A percentile compares a stretch with the other conserved stretches of the same genome.
Evolutionary conservation across 2,113 vertebrate species (phyloP).

Genomic region (Malurus cyaneus): DNA sequence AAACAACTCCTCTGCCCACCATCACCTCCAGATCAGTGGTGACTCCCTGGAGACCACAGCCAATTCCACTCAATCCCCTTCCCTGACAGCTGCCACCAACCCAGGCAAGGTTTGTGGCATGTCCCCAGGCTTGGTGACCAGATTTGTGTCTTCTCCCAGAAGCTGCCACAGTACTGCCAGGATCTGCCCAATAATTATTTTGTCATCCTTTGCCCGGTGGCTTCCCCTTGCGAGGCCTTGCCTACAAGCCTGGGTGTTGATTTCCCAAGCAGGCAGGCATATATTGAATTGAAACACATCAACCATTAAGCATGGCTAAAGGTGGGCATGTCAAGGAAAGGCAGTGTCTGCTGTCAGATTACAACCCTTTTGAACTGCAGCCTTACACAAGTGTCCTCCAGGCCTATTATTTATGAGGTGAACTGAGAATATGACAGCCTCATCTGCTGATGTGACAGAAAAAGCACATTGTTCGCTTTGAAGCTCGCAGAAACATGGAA

Average conservation of each 20-base stretch:
- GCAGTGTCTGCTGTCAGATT: neutral
- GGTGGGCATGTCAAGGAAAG: neutral
- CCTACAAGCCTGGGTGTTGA: fast-evolving
- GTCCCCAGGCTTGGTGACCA: neutral
- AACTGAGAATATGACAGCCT: constrained; percentile 21
- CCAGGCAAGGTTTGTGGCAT: neutral
- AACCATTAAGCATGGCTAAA: neutral
- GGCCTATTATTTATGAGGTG: constrained; percentile 39
- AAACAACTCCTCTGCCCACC: neutral
- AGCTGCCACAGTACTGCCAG: neutral
- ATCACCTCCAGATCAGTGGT: neutral
- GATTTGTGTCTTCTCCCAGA: neutral
- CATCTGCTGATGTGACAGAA: neutral
- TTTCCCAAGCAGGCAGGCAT: neutral
- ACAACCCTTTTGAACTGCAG: constrained; percentile 6
- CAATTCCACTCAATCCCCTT: neutral
- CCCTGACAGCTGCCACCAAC: neutral
- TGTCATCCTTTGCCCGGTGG: neutral
- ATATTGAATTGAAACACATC: neutral
- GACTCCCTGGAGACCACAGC: neutral
- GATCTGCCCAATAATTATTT: neutral
- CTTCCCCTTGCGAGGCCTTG: neutral
- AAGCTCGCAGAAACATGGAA: neutral
- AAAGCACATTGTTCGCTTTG: neutral
- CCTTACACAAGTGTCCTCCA: neutral